These are phyloP conservation scores for Leptopilina myrica DNA, from an alignment of 2,888 invertebrate species.

Conservation along the genomic window DNA sequence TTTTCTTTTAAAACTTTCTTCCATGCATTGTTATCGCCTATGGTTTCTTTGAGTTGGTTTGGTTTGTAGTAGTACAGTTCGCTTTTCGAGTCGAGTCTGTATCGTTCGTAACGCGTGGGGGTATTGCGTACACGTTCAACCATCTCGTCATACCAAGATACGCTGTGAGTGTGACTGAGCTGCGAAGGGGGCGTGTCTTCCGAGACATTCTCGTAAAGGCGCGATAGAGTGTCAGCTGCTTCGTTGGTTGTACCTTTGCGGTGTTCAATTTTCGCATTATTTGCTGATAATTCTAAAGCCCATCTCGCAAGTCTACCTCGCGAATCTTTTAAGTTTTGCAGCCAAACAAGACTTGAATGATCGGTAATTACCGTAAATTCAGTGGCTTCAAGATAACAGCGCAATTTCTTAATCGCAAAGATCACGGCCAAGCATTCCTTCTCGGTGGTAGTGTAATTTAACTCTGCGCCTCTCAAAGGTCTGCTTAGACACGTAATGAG, in stretches of 20 bases:
- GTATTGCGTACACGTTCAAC: not conserved
- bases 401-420: not conserved
- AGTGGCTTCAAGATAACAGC: not conserved
- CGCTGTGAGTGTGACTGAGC: not conserved
- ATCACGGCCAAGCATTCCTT: not conserved
- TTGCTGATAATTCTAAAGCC: not conserved
- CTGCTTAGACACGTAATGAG: no score
- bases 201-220: not conserved
- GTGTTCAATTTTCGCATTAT: not conserved
- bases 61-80: no score
- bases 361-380: not conserved
- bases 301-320: not conserved
- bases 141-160: not conserved
- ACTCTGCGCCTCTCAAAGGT: not conserved
- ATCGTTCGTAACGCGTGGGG: not conserved
- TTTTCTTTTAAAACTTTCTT: no score
- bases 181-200: not conserved
- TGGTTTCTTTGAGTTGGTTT: no score
- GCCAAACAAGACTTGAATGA: not conserved
- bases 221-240: not conserved
- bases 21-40: no score
- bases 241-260: not conserved
- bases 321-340: not conserved
- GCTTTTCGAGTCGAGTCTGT: no score
- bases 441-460: not conserved